Conservation (phyloP, 2,797 vertebrate species). For the Crax fasciolata region DNA sequence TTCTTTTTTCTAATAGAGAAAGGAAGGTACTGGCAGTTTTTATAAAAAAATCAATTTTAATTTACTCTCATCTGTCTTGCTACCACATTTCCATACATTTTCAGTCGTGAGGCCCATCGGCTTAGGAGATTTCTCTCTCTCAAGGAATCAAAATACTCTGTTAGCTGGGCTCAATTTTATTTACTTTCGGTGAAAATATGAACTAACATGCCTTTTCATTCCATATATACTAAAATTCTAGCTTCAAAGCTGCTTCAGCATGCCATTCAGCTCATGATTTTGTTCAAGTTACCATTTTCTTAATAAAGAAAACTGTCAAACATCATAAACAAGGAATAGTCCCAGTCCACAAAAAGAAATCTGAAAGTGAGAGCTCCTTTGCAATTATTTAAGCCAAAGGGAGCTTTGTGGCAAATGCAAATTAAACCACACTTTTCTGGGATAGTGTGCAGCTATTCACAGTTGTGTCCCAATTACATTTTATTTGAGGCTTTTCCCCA, state of each 20-base stretch:
- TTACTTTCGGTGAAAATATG: neutral
- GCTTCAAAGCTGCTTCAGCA: neutral
- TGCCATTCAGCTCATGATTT: slow-evolving; percentile 24
- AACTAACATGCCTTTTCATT: neutral
- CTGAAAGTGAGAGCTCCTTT: slow-evolving; percentile 51
- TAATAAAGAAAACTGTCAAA: slow-evolving; percentile 55
- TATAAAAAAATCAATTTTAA: slow-evolving; percentile 27
- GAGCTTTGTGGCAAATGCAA: slow-evolving; percentile 68
- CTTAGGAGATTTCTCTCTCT: neutral
- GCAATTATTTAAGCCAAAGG: slow-evolving; percentile 38
- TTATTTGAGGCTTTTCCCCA: slow-evolving; percentile 52
- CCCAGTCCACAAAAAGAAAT: slow-evolving; percentile 50
- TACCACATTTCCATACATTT: slow-evolving; percentile 29
- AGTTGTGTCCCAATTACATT: slow-evolving; percentile 49
- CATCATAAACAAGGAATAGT: slow-evolving; percentile 38
- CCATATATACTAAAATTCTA: neutral
- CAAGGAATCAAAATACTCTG: slow-evolving; percentile 9
- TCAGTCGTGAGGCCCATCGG: neutral
- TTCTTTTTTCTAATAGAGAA: slow-evolving; percentile 24
- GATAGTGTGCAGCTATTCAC: slow-evolving; percentile 47
- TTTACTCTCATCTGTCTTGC: slow-evolving; percentile 28
- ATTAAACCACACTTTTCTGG: slow-evolving; percentile 59
- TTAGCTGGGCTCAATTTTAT: slow-evolving; percentile 25
- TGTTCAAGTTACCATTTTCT: slow-evolving; percentile 36
- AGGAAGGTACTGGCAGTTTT: neutral